Conservation (phyloP, 2,113 vertebrate species). For the Stigmatopora nigra region DNA sequence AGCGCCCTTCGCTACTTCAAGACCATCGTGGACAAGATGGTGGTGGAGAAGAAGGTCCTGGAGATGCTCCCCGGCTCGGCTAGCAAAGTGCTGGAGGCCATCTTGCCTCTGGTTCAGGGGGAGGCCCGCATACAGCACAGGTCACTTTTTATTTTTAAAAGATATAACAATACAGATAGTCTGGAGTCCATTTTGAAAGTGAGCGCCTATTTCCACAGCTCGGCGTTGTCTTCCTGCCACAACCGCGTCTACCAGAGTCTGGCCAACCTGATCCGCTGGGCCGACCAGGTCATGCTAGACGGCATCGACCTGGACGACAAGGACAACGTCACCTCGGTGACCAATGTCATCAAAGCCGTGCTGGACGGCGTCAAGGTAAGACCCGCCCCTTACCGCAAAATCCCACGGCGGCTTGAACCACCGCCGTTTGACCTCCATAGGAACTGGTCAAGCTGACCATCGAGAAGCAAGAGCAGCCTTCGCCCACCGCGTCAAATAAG, state of each 20-base stretch:
- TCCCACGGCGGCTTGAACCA: background rate
- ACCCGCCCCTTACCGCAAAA: too few species aligned
- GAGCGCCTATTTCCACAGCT: slow-evolving; percentile 61
- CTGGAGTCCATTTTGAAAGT: too few species aligned
- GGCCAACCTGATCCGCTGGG: slow-evolving; percentile 95
- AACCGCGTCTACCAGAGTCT: slow-evolving; percentile 94
- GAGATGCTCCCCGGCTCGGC: slow-evolving; percentile 97
- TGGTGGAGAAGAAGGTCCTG: slow-evolving; percentile 88
- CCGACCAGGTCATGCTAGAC: slow-evolving; percentile 96
- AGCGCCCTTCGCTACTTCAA: slow-evolving; percentile 95
- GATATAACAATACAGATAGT: background rate
- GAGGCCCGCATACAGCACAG: slow-evolving; percentile 88
- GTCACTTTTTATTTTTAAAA: too few species aligned
- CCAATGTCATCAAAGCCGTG: slow-evolving; percentile 91
- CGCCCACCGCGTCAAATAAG: slow-evolving; percentile 86
- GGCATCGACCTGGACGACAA: slow-evolving; percentile 92
- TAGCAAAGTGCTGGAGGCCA: slow-evolving; percentile 93
- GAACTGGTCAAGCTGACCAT: slow-evolving; percentile 92
- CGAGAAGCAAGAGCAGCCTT: slow-evolving; percentile 93
- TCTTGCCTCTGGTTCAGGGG: slow-evolving; percentile 86
- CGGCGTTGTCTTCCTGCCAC: slow-evolving; percentile 91
- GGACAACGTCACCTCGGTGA: slow-evolving; percentile 86
- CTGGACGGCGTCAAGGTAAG: slow-evolving; percentile 95
- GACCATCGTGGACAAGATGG: slow-evolving; percentile 98
- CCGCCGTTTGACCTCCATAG: slow-evolving; percentile 60